These are phyloP conservation scores for Centruroides vittatus DNA, from an alignment of 1,140 invertebrate genomes.

Conservation along the genomic window DNA sequence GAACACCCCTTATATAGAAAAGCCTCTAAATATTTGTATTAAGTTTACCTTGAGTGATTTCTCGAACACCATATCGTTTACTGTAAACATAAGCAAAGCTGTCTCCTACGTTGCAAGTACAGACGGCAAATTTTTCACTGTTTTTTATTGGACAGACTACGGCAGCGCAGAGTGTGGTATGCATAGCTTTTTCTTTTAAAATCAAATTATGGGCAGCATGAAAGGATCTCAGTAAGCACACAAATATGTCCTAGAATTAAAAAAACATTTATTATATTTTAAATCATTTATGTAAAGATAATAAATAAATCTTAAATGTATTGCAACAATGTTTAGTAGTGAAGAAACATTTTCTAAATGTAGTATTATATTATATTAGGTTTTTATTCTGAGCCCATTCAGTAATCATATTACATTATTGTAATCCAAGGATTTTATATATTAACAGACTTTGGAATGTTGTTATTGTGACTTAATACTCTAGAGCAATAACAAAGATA, in stretches of 20 bases:
- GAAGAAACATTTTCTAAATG: too few relatives aligned
- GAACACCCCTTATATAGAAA: neutral
- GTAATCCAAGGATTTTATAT: too few relatives aligned
- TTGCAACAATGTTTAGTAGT: too few relatives aligned
- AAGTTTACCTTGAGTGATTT: conserved; percentile 46
- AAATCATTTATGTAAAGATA: too few relatives aligned
- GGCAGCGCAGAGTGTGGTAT: conserved; percentile 59
- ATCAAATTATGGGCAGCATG: conserved; percentile 78
- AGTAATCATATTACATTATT: too few relatives aligned
- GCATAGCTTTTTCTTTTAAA: conserved; percentile 64
- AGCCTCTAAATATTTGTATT: neutral
- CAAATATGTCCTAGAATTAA: conserved; percentile 53
- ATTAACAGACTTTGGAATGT: too few relatives aligned
- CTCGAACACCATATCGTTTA: conserved; percentile 52
- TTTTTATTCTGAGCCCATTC: too few relatives aligned
- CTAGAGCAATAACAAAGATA: too few relatives aligned
- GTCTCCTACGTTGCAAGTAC: conserved; percentile 83
- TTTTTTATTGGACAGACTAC: conserved; percentile 48
- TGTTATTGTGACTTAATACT: too few relatives aligned
- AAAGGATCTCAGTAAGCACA: conserved; percentile 62
- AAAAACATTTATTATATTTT: conserved; percentile 2
- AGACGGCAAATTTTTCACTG: conserved; percentile 53
- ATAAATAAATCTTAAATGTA: too few relatives aligned
- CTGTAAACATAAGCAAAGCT: conserved; percentile 79
- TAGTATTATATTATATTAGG: too few relatives aligned